Evolutionary conservation across 2,888 invertebrate species (phyloP), one percentile per base, ranked within the genome.

Genomic region (Sminthurides aquaticus): DNA sequence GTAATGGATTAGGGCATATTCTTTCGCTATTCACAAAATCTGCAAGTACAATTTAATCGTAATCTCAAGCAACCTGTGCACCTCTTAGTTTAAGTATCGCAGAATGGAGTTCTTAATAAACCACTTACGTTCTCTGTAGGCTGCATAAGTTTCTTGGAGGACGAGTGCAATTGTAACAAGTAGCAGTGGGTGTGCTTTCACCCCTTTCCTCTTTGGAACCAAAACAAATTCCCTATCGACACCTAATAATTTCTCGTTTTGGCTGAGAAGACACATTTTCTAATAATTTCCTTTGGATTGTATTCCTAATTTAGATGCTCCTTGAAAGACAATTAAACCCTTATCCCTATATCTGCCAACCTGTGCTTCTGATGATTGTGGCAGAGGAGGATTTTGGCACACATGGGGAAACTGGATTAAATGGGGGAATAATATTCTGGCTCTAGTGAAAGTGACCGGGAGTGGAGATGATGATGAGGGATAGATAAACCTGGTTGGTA

Each of bases 1-100:
- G 64, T 20, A 64, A 29, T 25, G 64, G 64, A 27, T 64, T 54
- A 11, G 64, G 64, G 57, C 64, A 64, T 49, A 64, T 64, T 29
- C 49, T 49, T 5, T 64, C 64, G 52, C 27, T 59, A n/a, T 64
- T 43, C 24, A 64, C 59, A 49, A 64, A 64, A 64, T 64, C 64
- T 64, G 27, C 22, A 58, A 58, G 43, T n/a, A n/a, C n/a, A n/a
- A n/a, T n/a, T n/a, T n/a, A n/a, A n/a, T n/a, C n/a, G n/a, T n/a
- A n/a, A n/a, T n/a, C n/a, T n/a, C n/a, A n/a, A n/a, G n/a, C n/a
- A n/a, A n/a, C n/a, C n/a, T n/a, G n/a, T 34, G 43, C 43, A 34
- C 43, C 43, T 15, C 5, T 34, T 34, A 34, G 43, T 5, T 11
- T 11, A 5, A 34, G 5, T 34, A 34, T 34, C 43, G 5, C 43